phyloP scores from a whole-genome alignment of 2,888 invertebrate species.

The Griposia aprilina region DNA sequence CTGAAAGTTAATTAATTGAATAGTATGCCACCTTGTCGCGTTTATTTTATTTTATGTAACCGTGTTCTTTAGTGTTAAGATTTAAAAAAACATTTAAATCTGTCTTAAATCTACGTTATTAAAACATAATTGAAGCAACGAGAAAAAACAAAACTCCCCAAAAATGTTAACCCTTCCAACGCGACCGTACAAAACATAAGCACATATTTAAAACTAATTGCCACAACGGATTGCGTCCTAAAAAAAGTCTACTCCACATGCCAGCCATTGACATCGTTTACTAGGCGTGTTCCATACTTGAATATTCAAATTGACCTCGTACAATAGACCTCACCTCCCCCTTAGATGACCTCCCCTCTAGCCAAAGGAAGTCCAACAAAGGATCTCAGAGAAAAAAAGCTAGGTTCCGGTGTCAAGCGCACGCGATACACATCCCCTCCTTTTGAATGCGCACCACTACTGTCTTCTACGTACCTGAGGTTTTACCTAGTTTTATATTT shows the following conservation, averaged over 20 bases:
- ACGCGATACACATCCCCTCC: slow-evolving; percentile 72
- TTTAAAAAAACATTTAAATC: neutral
- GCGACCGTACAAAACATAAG: slow-evolving; percentile 44
- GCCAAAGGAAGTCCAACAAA: slow-evolving; percentile 85
- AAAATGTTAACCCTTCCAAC: slow-evolving; percentile 44
- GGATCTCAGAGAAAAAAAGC: slow-evolving; percentile 82
- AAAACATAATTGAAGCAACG: neutral
- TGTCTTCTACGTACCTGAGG: slow-evolving; percentile 64
- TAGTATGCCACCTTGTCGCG: neutral
- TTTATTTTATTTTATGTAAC: neutral
- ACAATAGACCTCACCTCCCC: slow-evolving; percentile 76
- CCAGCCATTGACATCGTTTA: slow-evolving; percentile 79
- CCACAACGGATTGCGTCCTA: slow-evolving; percentile 51
- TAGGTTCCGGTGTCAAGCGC: slow-evolving; percentile 86
- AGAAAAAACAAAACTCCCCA: neutral
- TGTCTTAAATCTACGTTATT: neutral
- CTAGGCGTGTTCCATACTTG: slow-evolving; percentile 82
- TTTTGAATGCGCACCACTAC: slow-evolving; percentile 68
- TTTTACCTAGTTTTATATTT: slow-evolving; percentile 65
- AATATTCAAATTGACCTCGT: slow-evolving; percentile 86
- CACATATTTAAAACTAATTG: slow-evolving; percentile 66
- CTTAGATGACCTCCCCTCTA: slow-evolving; percentile 71
- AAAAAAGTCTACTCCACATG: slow-evolving; percentile 65
- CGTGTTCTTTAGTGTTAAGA: neutral
- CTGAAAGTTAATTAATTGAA: slow-evolving; percentile 26